Base-by-base conservation (phyloP, 2,888 invertebrate species). In the Brachypalpus laphriformis region DNA sequence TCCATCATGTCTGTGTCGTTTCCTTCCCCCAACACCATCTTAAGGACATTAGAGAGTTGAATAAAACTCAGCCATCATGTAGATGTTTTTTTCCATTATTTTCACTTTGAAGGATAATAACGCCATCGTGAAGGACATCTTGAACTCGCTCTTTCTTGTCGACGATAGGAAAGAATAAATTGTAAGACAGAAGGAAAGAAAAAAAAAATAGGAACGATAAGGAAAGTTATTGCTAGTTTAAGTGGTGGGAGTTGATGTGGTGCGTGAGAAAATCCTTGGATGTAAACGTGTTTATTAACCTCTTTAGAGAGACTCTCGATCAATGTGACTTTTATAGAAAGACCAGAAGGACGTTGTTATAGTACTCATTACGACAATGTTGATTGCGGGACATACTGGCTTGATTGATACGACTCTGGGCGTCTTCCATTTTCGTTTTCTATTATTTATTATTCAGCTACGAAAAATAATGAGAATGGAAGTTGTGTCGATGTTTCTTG, bases 101-200 rank as follows among this genome's bases (percentile, higher is more conserved):
- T 66, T 45, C 66, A 16, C 45, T 68, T 63, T 47, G 47, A 34
- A 47, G 54, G 54, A 72, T 66, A 72, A 71, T 45, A 66, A 66
- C 31, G 31, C 74, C 54, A 11, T 63, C 66, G 25, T 59, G 31
- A 72, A 72, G 66, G 72, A 65, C 82, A 68, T 82, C 77, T 72
- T 82, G 61, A 61, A 49, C 22, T 51, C 28, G n/a, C n/a, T n/a
- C n/a, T n/a, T n/a, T 70, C 14, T 5, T 25, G 31, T 45, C 63
- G 34, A 54, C 28, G 20, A 34, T 68, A 74, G 2, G 11, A 47
- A 28, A n/a, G 59, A 20, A 25, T 7, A 6, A 25, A 59, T 56
- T 18, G 40, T 7, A 34, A 70, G 22, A 42, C 18, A 57, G 42
- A 20, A 5, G 28, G 34, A 47, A 25, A 25, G 25, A 25, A 25